Evolutionary conservation across 2,113 vertebrate genomes (phyloP).

Genomic region (Phaetusa simplex): DNA sequence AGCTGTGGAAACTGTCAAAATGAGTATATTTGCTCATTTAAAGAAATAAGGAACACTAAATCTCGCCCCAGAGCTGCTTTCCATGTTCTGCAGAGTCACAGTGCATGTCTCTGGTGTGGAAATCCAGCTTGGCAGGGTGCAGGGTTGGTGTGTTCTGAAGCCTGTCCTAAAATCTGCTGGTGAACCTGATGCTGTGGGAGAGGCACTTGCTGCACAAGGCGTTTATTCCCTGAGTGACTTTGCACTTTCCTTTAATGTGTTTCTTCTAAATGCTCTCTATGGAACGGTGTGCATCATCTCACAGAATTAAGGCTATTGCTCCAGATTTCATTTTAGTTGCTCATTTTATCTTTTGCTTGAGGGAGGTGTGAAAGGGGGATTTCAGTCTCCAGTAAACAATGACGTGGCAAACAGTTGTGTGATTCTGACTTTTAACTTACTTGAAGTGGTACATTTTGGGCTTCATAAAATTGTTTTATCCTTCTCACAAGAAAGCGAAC

Average conservation of each 20-base stretch:
- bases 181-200: not conserved
- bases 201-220: not conserved
- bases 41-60: not conserved
- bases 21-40: not conserved
- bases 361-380: not conserved
- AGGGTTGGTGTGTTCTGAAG: rapidly evolving
- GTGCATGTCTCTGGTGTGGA: rapidly evolving
- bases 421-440: not conserved
- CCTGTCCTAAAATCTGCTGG: not conserved
- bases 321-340: not conserved
- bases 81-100: not conserved
- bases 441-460: not conserved
- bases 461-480: not conserved
- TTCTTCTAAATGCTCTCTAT: not conserved
- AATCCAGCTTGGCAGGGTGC: not conserved
- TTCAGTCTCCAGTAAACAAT: not conserved
- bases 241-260: not conserved
- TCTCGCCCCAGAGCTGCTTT: not conserved
- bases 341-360: not conserved
- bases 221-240: not conserved
- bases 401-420: not conserved
- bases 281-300: not conserved
- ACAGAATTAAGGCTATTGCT: not conserved
- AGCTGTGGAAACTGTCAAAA: not conserved
- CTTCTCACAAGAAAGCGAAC: not conserved